A percentile compares a stretch with the other conserved stretches of the same genome.
phyloP scores from a whole-genome alignment of 1,140 invertebrate genomes.

The Onthophagus taurus region DNA sequence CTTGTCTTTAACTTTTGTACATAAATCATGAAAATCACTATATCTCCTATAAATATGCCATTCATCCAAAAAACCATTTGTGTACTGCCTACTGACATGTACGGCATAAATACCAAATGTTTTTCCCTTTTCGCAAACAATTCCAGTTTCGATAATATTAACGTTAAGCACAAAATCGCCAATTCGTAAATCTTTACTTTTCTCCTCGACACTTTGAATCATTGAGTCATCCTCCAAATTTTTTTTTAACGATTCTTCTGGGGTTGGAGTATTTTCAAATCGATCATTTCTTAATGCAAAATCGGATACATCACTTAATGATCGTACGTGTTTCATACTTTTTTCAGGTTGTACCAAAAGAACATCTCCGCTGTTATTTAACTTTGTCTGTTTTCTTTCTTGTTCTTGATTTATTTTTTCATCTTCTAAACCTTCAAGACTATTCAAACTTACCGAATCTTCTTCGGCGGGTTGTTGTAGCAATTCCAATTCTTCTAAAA shows the following conservation, averaged over 20 bases:
- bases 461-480: conserved; percentile 50
- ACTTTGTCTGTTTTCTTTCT: conserved; percentile 7
- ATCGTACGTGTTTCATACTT: conserved; percentile 29
- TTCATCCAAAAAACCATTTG: conserved; percentile 55
- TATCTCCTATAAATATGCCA: conserved; percentile 79
- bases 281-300: conserved; percentile 21
- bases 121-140: conserved; percentile 69
- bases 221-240: conserved; percentile 1
- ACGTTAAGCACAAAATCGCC: conserved; percentile 50
- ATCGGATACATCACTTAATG: conserved; percentile 30
- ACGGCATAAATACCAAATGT: conserved; percentile 87
- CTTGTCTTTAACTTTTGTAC: conserved; percentile 66
- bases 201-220: conserved; percentile 22
- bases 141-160: conserved; percentile 62
- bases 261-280: conserved; percentile 31
- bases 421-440: conserved; percentile 33
- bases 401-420: too few relatives aligned
- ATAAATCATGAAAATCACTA: conserved; percentile 85
- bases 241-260: not conserved
- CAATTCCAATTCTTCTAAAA: conserved; percentile 68
- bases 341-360: conserved; percentile 35
- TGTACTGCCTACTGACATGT: conserved; percentile 59
- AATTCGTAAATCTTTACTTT: conserved; percentile 46
- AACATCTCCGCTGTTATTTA: conserved; percentile 10
- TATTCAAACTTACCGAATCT: conserved; percentile 44